These are phyloP conservation scores for Periophthalmus magnuspinnatus DNA, from an alignment of 2,797 vertebrate genomes.

Conservation along the genomic window DNA sequence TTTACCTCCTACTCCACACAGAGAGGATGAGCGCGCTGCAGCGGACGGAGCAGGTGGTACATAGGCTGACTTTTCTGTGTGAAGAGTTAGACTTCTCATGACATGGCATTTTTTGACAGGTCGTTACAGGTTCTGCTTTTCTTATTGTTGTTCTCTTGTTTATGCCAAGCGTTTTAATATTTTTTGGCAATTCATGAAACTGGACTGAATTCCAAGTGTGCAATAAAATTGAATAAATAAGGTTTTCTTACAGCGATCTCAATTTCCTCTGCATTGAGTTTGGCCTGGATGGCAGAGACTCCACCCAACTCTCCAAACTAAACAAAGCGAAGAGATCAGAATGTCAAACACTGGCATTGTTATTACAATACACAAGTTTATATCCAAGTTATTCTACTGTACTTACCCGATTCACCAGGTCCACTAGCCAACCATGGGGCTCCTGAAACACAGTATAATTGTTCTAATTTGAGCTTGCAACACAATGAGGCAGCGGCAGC, in stretches of 20 bases:
- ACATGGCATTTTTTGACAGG: conserved; percentile 16
- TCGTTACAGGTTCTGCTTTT: neutral
- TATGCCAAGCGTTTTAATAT: neutral
- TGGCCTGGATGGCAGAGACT: conserved; percentile 93
- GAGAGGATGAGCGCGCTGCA: conserved; percentile 49
- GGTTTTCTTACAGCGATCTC: conserved; percentile 90
- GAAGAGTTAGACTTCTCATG: conserved; percentile 19
- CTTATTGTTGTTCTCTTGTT: neutral
- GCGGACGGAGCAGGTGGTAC: conserved; percentile 25
- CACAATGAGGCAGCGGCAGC: conserved; percentile 8
- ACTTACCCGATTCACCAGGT: conserved; percentile 95
- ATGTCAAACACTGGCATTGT: conserved; percentile 4
- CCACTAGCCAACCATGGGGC: conserved; percentile 98
- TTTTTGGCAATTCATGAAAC: neutral
- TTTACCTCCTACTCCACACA: conserved; percentile 51
- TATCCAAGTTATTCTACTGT: neutral
- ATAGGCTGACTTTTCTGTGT: conserved; percentile 52
- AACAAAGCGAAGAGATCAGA: conserved; percentile 9
- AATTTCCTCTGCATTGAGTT: conserved; percentile 91
- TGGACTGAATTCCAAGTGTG: neutral
- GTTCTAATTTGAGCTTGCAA: conserved; percentile 21
- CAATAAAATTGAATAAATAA: neutral
- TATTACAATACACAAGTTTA: neutral
- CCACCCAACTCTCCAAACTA: conserved; percentile 98
- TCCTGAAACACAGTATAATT: conserved; percentile 77